Base-by-base conservation (phyloP, 2,888 invertebrate species). In the Mesochorus sp. region DNA sequence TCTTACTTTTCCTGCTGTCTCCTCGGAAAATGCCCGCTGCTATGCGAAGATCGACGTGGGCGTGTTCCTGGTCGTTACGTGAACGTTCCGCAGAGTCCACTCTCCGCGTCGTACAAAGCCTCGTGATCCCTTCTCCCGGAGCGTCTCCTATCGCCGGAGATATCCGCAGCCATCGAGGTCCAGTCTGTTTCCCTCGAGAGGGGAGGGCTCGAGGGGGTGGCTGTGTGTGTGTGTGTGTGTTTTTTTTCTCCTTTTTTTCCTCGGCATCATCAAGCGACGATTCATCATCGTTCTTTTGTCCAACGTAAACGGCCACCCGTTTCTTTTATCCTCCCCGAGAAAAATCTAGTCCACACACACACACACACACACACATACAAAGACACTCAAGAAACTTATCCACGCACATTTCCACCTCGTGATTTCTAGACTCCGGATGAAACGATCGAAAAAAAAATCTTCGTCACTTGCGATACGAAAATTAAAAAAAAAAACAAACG, bases 271-370 rank as follows among this genome's bases (percentile, higher is more conserved):
- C 85, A 85, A 81, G 74, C 81, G 47, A 76, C 85, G 82, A 87
- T 88, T 88, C 85, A 84, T 88, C 87, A 86, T 85, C 77, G 82
- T 86, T 85, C 84, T 85, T 79, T 83, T 85, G 67, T 79, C 70
- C 66, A 44, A 4, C 55, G 6, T 57, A 17, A 34, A 53, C 49
- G 39, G 12, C 28, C 4, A n/a, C n/a, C 19, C 61, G 19, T 39
- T 51, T 39, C 8, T 53, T 39, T 66, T 39, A 19, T 49, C 8
- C 12, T 31, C 31, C 37, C 5, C 10, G 17, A 10, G n/a, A 2
- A 2, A 17, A 28, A 8, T 39, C 39, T 28, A 24, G 4, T 44
- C n/a, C n/a, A 4, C 37, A 37, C 37, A 1, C 37, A 37, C 12
- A 37, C 37, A 10, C 37, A n/a, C 37, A 1, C 37, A 37, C 8